Percentiles rank a stretch among this genome's conserved stretches.
phyloP scores from a whole-genome alignment of 2,113 vertebrate species.

The Kryptolebias marmoratus region DNA sequence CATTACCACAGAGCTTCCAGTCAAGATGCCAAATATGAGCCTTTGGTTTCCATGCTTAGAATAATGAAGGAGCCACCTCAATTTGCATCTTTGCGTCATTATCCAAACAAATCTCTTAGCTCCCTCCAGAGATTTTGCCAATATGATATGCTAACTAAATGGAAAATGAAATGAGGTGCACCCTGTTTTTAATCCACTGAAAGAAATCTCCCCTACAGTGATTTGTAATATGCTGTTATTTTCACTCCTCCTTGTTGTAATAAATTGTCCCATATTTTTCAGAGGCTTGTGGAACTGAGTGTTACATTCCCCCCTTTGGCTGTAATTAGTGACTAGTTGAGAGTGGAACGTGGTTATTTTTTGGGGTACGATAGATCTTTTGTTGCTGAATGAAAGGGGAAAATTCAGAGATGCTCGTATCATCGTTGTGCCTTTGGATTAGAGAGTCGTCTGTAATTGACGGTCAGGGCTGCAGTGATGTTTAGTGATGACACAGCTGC shows the following conservation, averaged over 20 bases:
- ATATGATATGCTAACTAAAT: constrained; percentile 42
- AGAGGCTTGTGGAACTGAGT: constrained; percentile 35
- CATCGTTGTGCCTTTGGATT: constrained; percentile 20
- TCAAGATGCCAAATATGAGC: constrained; percentile 26
- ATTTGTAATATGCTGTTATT: constrained; percentile 48
- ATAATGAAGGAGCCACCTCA: constrained; percentile 29
- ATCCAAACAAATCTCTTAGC: constrained; percentile 58
- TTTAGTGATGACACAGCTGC: constrained; percentile 42
- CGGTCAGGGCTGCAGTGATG: constrained; percentile 16
- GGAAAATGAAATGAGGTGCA: constrained; percentile 48
- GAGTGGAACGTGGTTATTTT: constrained; percentile 37
- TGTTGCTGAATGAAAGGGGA: constrained; percentile 27
- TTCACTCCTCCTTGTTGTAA: constrained; percentile 42
- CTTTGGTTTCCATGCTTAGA: constrained; percentile 22
- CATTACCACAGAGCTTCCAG: constrained; percentile 11
- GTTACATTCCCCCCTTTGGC: constrained; percentile 55
- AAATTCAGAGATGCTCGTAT: constrained; percentile 39
- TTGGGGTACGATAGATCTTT: constrained; percentile 26
- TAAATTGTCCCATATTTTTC: constrained; percentile 69
- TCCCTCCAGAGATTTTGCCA: constrained; percentile 41
- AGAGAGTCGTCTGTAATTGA: constrained; percentile 26
- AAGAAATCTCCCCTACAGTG: constrained; percentile 43
- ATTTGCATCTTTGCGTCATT: constrained; percentile 64
- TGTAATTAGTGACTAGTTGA: constrained; percentile 67
- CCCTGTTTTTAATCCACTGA: constrained; percentile 44